phyloP scores from a whole-genome alignment of 1,140 invertebrate genomes.

The Lordiphosa stackelbergi region DNA sequence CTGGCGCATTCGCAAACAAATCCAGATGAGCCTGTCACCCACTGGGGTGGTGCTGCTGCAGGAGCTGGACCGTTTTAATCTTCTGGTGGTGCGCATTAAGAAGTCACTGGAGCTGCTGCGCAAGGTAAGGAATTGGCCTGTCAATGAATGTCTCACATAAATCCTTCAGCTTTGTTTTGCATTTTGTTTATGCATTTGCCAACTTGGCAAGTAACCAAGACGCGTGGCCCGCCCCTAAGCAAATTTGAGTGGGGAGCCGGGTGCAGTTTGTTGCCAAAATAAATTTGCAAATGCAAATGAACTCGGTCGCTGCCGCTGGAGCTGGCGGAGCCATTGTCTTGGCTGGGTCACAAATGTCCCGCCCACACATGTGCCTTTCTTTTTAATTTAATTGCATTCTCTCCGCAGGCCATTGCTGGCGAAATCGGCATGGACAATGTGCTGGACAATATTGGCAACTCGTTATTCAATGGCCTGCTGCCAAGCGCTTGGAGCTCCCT shows the following conservation, averaged over 20 bases:
- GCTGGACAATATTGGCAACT: conserved; percentile 88
- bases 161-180: conserved; percentile 68
- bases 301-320: conserved; percentile 32
- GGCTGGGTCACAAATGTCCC: conserved; percentile 25
- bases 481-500: conserved; percentile 88
- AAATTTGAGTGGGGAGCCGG: conserved; percentile 42
- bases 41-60: conserved; percentile 91
- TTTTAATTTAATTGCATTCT: conserved; percentile 72
- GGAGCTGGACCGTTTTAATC: conserved; percentile 92
- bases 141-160: conserved; percentile 59
- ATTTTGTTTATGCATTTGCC: conserved; percentile 70
- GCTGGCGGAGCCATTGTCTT: conserved; percentile 42
- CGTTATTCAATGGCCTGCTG: conserved; percentile 89
- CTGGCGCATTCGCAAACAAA: conserved; percentile 86
- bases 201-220: conserved; percentile 65
- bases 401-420: conserved; percentile 85
- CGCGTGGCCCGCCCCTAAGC: conserved; percentile 18
- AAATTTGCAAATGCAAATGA: conserved; percentile 73
- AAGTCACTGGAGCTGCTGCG: conserved; percentile 84
- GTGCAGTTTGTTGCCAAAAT: conserved; percentile 66
- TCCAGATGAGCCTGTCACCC: conserved; percentile 86
- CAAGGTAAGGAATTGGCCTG: conserved; percentile 79
- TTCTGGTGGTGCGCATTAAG: conserved; percentile 85
- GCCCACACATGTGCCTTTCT: conserved; percentile 48
- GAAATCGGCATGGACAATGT: conserved; percentile 93